These are phyloP conservation scores for Orcinus orca DNA, from an alignment of 2,113 vertebrate genomes.

Conservation along the genomic window DNA sequence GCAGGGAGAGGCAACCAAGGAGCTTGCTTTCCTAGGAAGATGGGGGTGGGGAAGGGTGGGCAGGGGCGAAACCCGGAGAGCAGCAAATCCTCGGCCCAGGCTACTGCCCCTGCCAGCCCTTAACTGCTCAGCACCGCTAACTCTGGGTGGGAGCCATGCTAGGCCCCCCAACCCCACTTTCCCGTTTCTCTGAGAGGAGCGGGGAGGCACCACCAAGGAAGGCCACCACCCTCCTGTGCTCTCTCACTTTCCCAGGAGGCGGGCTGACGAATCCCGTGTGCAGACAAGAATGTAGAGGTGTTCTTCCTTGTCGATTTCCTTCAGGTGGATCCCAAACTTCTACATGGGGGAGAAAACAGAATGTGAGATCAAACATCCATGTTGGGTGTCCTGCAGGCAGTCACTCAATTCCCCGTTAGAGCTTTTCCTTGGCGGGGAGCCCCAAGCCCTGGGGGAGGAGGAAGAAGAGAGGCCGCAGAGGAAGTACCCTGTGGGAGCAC, in stretches of 20 bases:
- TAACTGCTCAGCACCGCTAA: background rate
- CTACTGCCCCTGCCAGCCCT: background rate
- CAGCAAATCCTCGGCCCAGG: background rate
- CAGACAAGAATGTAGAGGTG: conserved; percentile 92
- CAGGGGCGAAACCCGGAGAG: no score
- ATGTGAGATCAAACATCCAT: background rate
- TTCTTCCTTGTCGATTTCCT: conserved; percentile 90
- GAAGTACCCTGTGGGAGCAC: background rate
- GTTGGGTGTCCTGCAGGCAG: background rate
- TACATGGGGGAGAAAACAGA: conserved; percentile 49
- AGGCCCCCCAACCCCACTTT: background rate
- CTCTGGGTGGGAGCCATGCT: background rate
- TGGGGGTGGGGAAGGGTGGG: background rate
- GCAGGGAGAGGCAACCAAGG: background rate
- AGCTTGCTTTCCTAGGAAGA: background rate
- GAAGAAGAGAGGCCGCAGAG: background rate
- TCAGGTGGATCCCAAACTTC: conserved; percentile 91
- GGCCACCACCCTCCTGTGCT: background rate
- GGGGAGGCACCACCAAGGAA: background rate
- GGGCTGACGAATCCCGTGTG: conserved; percentile 76
- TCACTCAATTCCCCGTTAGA: background rate
- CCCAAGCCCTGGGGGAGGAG: background rate
- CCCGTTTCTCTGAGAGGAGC: background rate
- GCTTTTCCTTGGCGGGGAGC: background rate
- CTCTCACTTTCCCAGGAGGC: conserved; percentile 63